phyloP scores from a whole-genome alignment of 2,113 vertebrate species.

The Heterochromis multidens region DNA sequence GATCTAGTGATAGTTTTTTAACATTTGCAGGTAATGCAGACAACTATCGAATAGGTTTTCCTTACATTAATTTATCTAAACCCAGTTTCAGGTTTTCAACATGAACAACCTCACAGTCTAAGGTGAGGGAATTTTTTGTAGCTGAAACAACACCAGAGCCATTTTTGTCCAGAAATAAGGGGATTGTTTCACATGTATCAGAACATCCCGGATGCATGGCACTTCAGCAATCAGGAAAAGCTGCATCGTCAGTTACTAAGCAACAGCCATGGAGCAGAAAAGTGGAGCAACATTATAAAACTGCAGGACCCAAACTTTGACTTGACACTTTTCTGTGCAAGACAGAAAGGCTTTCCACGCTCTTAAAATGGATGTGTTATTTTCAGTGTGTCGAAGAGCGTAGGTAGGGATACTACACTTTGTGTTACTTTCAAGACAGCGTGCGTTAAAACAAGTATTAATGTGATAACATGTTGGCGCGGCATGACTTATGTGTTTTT shows the following conservation, averaged over 20 bases:
- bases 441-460: conserved; percentile 24
- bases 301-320: conserved; percentile 13
- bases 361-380: conserved; percentile 25
- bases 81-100: neutral
- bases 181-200: neutral
- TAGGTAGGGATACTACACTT: conserved; percentile 14
- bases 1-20: too few relatives aligned
- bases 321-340: neutral
- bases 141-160: neutral
- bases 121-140: too few relatives aligned
- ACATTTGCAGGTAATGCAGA: too few relatives aligned
- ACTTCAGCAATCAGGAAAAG: neutral
- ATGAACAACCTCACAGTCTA: neutral
- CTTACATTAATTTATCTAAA: neutral
- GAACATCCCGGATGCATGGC: neutral
- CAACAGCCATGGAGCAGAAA: conserved; percentile 30
- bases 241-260: conserved; percentile 45
- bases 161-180: neutral
- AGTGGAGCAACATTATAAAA: conserved; percentile 7
- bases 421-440: conserved; percentile 13
- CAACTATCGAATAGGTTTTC: neutral
- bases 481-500: conserved; percentile 26
- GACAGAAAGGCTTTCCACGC: neutral
- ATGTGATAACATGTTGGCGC: conserved; percentile 20
- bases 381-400: neutral